Conservation (phyloP, 64 coral and sea anemone genomes). For the Hydrozoanthus tunicans region DNA sequence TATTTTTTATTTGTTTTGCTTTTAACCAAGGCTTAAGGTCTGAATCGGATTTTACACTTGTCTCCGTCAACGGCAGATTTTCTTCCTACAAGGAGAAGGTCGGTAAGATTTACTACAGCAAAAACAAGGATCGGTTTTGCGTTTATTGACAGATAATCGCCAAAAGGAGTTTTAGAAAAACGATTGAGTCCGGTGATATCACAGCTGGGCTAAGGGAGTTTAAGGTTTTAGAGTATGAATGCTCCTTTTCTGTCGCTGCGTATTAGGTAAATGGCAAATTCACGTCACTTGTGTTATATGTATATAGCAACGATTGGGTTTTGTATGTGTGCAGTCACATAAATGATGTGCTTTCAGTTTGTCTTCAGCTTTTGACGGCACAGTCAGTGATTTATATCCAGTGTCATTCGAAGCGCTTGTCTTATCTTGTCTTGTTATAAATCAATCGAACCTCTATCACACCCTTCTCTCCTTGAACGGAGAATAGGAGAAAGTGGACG, state of each 20-base stretch:
- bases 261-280: conserved; percentile 17
- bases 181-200: background rate
- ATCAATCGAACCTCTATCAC: too few relatives aligned
- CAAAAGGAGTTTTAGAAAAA: background rate
- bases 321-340: background rate
- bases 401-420: too few relatives aligned
- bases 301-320: background rate
- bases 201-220: background rate
- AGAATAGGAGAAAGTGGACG: too few relatives aligned
- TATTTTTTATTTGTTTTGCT: conserved; percentile 4
- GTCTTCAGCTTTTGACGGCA: too few relatives aligned
- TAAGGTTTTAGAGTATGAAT: background rate
- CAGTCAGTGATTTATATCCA: too few relatives aligned
- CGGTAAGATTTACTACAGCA: background rate
- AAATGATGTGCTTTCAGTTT: background rate
- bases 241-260: conserved; percentile 3
- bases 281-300: background rate
- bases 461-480: too few relatives aligned
- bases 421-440: too few relatives aligned
- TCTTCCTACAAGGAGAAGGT: background rate
- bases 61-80: background rate
- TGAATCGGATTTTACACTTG: background rate
- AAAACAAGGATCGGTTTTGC: background rate
- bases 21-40: background rate
- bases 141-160: background rate